These are phyloP conservation scores for Gari tellinella DNA, from an alignment of 2,888 invertebrate species.

Conservation along the genomic window DNA sequence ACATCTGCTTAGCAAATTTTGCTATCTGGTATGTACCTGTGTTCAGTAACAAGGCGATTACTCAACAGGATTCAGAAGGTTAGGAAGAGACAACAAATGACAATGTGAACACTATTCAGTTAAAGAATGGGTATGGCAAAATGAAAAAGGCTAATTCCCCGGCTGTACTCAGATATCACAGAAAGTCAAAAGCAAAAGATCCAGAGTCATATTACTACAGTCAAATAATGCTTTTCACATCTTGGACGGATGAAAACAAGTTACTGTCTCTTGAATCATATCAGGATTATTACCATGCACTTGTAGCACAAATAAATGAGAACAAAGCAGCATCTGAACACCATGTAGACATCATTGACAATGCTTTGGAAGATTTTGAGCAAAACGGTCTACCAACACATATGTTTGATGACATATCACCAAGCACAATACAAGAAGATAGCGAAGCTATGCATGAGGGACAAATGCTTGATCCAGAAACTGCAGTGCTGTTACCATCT, in stretches of 20 bases:
- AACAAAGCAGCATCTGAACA: conserved; percentile 19
- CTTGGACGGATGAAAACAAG: conserved; percentile 28
- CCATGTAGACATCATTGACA: conserved; percentile 13
- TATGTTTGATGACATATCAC: conserved; percentile 27
- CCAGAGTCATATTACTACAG: conserved; percentile 33
- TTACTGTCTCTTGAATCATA: conserved; percentile 1
- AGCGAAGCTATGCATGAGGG: conserved; percentile 2
- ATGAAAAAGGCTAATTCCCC: conserved; percentile 35
- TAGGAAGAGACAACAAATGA: background rate
- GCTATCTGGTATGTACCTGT: conserved; percentile 5
- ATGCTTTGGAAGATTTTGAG: conserved; percentile 17
- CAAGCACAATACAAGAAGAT: conserved; percentile 21
- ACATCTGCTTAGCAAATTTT: conserved; percentile 35
- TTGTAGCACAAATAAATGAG: background rate
- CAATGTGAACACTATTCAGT: background rate
- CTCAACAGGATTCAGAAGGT: background rate
- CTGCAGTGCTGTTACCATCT: conserved; percentile 15
- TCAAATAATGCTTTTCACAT: conserved; percentile 32
- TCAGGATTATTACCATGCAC: conserved; percentile 13
- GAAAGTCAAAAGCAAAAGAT: conserved; percentile 18
- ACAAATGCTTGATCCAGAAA: conserved; percentile 1
- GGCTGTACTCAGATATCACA: conserved; percentile 35
- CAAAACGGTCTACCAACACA: conserved; percentile 25
- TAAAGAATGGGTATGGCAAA: conserved; percentile 20
- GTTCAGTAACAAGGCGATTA: background rate